Evolutionary conservation across 2,888 invertebrate species (phyloP).

Genomic region (Tetragnatha montana): DNA sequence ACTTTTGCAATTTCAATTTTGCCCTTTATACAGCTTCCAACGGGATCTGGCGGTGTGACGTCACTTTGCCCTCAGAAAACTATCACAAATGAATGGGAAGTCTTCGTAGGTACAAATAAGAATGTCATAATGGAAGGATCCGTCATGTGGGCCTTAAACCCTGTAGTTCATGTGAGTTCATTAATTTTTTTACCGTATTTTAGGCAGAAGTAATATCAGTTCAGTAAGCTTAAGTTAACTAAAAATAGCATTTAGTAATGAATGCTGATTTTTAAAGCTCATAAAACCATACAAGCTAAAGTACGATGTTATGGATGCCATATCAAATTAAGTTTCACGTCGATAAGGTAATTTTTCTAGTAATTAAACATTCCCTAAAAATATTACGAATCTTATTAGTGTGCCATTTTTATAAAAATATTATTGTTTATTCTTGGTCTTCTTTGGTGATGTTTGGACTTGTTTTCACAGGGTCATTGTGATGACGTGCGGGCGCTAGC

Average conservation of each 20-base stretch:
- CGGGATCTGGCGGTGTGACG: constrained; percentile 89
- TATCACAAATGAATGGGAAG: constrained; percentile 90
- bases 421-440: too few relatives aligned
- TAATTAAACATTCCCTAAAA: too few relatives aligned
- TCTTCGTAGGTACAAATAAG: constrained; percentile 92
- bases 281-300: not conserved
- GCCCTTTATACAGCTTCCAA: constrained; percentile 82
- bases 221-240: too few relatives aligned
- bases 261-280: too few relatives aligned
- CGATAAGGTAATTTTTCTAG: too few relatives aligned
- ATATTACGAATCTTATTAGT: too few relatives aligned
- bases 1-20: not conserved
- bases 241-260: too few relatives aligned
- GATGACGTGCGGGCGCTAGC: constrained; percentile 67
- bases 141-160: constrained; percentile 89
- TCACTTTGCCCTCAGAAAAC: constrained; percentile 90
- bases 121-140: constrained; percentile 94
- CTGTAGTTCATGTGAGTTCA: constrained; percentile 78
- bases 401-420: too few relatives aligned
- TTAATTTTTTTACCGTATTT: not conserved
- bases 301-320: too few relatives aligned
- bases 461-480: constrained; percentile 60
- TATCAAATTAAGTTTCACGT: too few relatives aligned
- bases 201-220: too few relatives aligned
- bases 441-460: not conserved